Evolutionary conservation across 1,140 invertebrate genomes (phyloP).

Genomic region (Bombus picipes): DNA sequence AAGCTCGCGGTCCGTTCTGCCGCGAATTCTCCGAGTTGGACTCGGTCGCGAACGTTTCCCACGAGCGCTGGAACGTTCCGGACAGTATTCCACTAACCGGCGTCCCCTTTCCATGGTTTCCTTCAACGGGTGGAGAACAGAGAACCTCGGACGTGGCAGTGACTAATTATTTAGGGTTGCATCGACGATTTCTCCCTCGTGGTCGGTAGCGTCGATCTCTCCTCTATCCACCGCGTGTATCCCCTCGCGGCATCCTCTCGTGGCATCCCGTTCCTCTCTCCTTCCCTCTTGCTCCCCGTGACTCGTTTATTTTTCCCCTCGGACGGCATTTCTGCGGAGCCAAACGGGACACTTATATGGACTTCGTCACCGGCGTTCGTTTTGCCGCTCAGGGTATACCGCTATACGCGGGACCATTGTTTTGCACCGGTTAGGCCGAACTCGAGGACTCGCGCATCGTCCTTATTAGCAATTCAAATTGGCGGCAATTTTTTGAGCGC

Average conservation of each 20-base stretch:
- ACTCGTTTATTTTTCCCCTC: slow-evolving; percentile 79
- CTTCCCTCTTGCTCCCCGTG: slow-evolving; percentile 49
- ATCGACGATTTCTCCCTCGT: slow-evolving; percentile 50
- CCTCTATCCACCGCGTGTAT: slow-evolving; percentile 2
- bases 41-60: slow-evolving; percentile 46
- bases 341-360: slow-evolving; percentile 82
- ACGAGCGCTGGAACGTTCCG: slow-evolving; percentile 12
- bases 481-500: slow-evolving; percentile 83
- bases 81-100: slow-evolving; percentile 32
- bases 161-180: slow-evolving; percentile 82
- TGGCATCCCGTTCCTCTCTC: neutral
- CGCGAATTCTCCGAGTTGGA: slow-evolving; percentile 10
- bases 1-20: neutral
- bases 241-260: neutral
- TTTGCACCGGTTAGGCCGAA: slow-evolving; percentile 77
- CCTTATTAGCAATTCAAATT: slow-evolving; percentile 83
- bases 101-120: slow-evolving; percentile 51
- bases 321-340: slow-evolving; percentile 80
- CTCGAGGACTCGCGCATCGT: slow-evolving; percentile 69
- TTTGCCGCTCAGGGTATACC: slow-evolving; percentile 76
- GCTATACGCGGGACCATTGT: slow-evolving; percentile 80
- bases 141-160: slow-evolving; percentile 76
- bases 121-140: slow-evolving; percentile 35
- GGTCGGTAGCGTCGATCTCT: slow-evolving; percentile 41
- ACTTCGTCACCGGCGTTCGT: slow-evolving; percentile 80